Base-by-base conservation (phyloP, 1,140 invertebrate genomes). In the Physella acuta region DNA sequence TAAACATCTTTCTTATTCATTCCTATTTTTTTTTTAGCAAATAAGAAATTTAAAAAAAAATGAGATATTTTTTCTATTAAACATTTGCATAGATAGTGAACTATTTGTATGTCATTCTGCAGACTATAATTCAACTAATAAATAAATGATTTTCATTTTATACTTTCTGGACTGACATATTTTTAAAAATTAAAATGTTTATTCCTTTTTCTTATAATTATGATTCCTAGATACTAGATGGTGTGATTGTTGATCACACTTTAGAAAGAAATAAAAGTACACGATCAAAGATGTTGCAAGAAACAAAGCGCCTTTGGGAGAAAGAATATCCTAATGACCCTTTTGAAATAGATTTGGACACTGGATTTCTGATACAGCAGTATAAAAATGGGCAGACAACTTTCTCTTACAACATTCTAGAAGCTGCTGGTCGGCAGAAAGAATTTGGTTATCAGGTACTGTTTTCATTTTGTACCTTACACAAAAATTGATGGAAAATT, bases 401-500 rank as follows among this genome's bases (percentile, higher is more conserved):
- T 55, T 70, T 80, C n/a, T 72, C 74, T 2, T 87, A 87, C 71
- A 78, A 88, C 71, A 79, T 87, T 11, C 72, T 79, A 17, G 73
- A 72, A 26, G 84, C 86, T 8, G 80, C 83, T 31, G 58, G 72
- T 33, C 71, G 86, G 28, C 87, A 88, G 73, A 75, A 78, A 31
- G 78, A 76, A 14, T 85, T 85, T 73, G 79, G 76, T 34, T 85
- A 86, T 65, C 87, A 88, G 79, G 83, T 68, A 53, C n/a, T n/a
- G n/a, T n/a, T n/a, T n/a, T n/a, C n/a, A n/a, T n/a, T n/a, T n/a
- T n/a, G n/a, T n/a, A n/a, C n/a, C n/a, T n/a, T n/a, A n/a, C n/a
- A n/a, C n/a, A n/a, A n/a, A n/a, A n/a, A n/a, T n/a, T n/a, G n/a
- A n/a, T n/a, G n/a, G n/a, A n/a, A n/a, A n/a, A n/a, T n/a, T n/a